Conservation (phyloP, 2,113 vertebrate species). For the Nymphicus hollandicus region DNA sequence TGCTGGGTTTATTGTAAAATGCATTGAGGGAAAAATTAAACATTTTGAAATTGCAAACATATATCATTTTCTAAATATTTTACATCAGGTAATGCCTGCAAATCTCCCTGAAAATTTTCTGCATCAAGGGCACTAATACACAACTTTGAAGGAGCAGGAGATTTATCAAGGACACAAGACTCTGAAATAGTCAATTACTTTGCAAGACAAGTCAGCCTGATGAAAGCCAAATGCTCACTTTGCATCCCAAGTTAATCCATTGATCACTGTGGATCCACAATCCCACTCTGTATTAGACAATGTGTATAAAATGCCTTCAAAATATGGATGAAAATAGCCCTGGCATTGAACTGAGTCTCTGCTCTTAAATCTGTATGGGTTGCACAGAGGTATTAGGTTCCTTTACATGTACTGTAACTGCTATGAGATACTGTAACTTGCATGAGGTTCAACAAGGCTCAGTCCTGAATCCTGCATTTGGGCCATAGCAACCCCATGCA, state of each 20-base stretch:
- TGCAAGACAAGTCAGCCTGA: background rate
- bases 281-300: background rate
- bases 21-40: background rate
- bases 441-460: background rate
- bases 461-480: background rate
- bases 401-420: background rate
- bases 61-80: background rate
- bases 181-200: background rate
- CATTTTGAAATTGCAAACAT: background rate
- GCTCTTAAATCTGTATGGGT: background rate
- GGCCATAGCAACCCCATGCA: too few species aligned
- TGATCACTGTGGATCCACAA: background rate
- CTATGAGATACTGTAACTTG: background rate
- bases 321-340: background rate
- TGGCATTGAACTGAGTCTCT: background rate
- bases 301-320: background rate
- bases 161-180: background rate
- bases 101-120: background rate
- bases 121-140: background rate
- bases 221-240: background rate
- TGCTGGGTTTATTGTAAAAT: background rate
- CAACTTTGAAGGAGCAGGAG: background rate
- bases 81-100: background rate
- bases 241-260: slow-evolving; percentile 35
- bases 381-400: background rate